A percentile compares a stretch with the other conserved stretches of the same genome.
These are phyloP conservation scores for Panonychus citri DNA, from an alignment of 1,140 invertebrate species.

Conservation along the genomic window DNA sequence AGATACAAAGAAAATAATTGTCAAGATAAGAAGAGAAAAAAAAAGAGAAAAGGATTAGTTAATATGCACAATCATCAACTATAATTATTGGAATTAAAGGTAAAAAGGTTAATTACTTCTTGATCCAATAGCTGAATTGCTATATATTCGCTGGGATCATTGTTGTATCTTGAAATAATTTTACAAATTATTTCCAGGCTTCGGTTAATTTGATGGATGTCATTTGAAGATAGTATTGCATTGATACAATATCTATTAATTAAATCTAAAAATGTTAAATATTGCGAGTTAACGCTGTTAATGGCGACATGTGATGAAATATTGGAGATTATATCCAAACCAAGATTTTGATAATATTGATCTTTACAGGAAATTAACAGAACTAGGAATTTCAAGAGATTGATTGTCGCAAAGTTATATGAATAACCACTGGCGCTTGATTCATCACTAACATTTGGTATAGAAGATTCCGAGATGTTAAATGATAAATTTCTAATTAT, in stretches of 20 bases:
- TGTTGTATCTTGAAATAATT: not conserved
- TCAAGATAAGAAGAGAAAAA: not conserved
- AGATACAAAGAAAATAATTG: not conserved
- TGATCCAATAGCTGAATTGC: not conserved
- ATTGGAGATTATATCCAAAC: slow-evolving; percentile 11
- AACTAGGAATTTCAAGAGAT: slow-evolving; percentile 7
- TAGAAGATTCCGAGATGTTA: not conserved
- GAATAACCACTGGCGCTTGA: not conserved
- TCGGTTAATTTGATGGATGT: slow-evolving; percentile 5
- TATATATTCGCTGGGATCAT: slow-evolving; percentile 1
- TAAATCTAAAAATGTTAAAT: not conserved
- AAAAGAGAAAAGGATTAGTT: too few relatives aligned
- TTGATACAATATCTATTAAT: slow-evolving; percentile 4
- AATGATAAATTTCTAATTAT: slow-evolving; percentile 7
- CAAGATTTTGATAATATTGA: slow-evolving; percentile 2
- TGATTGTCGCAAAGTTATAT: slow-evolving; percentile 1
- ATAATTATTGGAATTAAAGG: too few relatives aligned
- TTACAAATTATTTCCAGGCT: slow-evolving; percentile 9
- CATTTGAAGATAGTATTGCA: not conserved
- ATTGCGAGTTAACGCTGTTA: slow-evolving; percentile 1
- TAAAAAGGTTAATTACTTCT: not conserved
- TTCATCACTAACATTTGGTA: not conserved
- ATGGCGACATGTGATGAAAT: slow-evolving; percentile 1
- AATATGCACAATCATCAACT: not conserved
- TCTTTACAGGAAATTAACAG: slow-evolving; percentile 5